Percentiles rank a stretch among this genome's conserved stretches.
These are phyloP conservation scores for Tautogolabrus adspersus DNA, from an alignment of 2,113 vertebrate genomes.

Conservation along the genomic window DNA sequence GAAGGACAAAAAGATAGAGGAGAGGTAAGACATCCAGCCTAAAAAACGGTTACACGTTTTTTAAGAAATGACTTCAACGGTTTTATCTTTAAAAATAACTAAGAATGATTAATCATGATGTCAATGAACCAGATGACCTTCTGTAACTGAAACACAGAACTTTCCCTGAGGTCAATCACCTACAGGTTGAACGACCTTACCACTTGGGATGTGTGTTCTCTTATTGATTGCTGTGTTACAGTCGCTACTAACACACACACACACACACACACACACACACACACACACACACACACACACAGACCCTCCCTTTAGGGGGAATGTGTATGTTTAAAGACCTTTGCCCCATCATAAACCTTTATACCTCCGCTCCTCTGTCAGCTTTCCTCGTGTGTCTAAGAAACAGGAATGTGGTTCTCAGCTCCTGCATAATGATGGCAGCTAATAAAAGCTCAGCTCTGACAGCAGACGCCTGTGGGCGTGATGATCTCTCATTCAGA, in stretches of 20 bases:
- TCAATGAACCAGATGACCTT: constrained; percentile 12
- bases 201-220: constrained; percentile 24
- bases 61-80: background rate
- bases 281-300: too few species aligned
- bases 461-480: constrained; percentile 11
- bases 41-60: background rate
- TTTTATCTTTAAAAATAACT: background rate
- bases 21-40: too few species aligned
- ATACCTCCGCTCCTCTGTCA: constrained; percentile 7
- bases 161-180: constrained; percentile 53
- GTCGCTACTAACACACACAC: constrained; percentile 2
- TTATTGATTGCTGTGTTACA: background rate
- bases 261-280: too few species aligned
- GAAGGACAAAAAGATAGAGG: background rate
- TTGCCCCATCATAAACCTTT: constrained; percentile 63
- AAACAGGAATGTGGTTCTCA: constrained; percentile 42
- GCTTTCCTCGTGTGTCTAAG: constrained; percentile 4
- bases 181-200: constrained; percentile 42
- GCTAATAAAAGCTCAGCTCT: constrained; percentile 26
- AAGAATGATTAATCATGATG: background rate
- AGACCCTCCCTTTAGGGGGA: constrained; percentile 20
- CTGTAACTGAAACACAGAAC: constrained; percentile 13
- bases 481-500: constrained; percentile 26
- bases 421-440: constrained; percentile 12
- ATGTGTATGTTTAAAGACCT: constrained; percentile 54